phyloP scores from a whole-genome alignment of 2,113 vertebrate species.

The Desmodus rotundus region DNA sequence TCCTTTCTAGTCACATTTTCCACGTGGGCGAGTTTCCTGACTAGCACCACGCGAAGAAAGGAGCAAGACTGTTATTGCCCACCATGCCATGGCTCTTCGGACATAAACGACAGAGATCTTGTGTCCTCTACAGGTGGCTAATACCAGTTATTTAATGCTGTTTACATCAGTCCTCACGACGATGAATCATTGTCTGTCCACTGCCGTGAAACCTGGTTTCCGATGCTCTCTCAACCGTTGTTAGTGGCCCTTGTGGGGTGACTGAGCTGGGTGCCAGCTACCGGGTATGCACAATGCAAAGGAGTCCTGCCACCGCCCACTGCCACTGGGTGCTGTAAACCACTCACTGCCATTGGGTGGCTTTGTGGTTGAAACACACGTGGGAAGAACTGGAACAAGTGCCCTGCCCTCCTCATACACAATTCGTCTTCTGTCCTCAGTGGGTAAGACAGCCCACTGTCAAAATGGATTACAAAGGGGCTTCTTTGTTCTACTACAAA shows the following conservation, averaged over 20 bases:
- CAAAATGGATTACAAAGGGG: neutral
- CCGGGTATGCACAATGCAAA: neutral
- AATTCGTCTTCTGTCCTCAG: neutral
- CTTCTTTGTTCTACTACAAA: neutral
- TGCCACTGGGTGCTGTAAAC: neutral
- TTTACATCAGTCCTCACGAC: neutral
- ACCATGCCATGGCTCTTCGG: neutral
- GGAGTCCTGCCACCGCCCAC: neutral
- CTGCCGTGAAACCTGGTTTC: neutral
- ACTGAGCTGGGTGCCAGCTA: neutral
- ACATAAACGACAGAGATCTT: neutral
- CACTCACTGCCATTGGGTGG: neutral
- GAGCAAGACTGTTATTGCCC: neutral
- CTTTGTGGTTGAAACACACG: neutral
- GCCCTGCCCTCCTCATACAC: neutral
- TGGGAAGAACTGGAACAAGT: neutral
- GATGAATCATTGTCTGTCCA: neutral
- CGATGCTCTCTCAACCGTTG: neutral
- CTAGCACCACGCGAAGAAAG: neutral
- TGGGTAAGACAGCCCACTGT: neutral
- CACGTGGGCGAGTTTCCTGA: neutral
- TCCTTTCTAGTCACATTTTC: neutral
- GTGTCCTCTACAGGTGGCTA: too few relatives aligned
- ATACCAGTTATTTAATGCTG: neutral
- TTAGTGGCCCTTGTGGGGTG: neutral